A percentile compares a stretch with the other conserved stretches of the same genome.
Evolutionary conservation across 2,113 vertebrate species (phyloP).

Genomic region (Macquaria australasica): DNA sequence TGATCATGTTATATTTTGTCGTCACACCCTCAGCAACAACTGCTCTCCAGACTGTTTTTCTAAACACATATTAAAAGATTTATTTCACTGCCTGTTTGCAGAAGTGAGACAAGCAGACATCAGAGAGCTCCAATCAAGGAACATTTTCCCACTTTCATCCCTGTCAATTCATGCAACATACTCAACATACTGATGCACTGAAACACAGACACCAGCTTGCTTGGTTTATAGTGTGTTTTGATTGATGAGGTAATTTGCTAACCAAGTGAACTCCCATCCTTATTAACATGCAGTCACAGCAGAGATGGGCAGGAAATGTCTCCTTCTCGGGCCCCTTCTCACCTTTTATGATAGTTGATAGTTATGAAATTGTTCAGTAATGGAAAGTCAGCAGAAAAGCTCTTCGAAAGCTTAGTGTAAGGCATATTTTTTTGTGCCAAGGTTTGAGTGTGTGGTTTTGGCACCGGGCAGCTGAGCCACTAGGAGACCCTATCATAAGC

Average conservation of each 20-base stretch:
- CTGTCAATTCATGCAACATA: neutral
- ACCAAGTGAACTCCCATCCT: conserved; percentile 4
- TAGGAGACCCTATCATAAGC: conserved; percentile 51
- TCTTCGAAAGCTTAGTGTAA: conserved; percentile 6
- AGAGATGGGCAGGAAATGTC: conserved; percentile 18
- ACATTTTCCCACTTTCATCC: neutral
- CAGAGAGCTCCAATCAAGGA: neutral
- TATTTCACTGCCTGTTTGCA: neutral
- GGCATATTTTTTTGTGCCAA: conserved; percentile 34
- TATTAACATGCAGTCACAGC: conserved; percentile 2
- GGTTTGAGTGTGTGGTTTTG: conserved; percentile 64
- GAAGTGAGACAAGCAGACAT: neutral
- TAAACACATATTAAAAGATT: neutral
- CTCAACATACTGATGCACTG: neutral
- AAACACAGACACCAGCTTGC: neutral
- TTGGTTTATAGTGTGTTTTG: conserved; percentile 13
- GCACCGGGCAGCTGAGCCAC: conserved; percentile 33
- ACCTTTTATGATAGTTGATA: conserved; percentile 45
- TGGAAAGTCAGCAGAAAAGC: conserved; percentile 52
- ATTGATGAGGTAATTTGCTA: conserved; percentile 33
- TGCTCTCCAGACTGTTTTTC: neutral
- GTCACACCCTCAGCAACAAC: too few species aligned
- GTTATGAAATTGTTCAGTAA: conserved; percentile 39
- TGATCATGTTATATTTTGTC: too few species aligned
- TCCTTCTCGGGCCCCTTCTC: conserved; percentile 34